phyloP scores from a whole-genome alignment of 2,888 invertebrate genomes.

The Tupiocoris notatus region DNA sequence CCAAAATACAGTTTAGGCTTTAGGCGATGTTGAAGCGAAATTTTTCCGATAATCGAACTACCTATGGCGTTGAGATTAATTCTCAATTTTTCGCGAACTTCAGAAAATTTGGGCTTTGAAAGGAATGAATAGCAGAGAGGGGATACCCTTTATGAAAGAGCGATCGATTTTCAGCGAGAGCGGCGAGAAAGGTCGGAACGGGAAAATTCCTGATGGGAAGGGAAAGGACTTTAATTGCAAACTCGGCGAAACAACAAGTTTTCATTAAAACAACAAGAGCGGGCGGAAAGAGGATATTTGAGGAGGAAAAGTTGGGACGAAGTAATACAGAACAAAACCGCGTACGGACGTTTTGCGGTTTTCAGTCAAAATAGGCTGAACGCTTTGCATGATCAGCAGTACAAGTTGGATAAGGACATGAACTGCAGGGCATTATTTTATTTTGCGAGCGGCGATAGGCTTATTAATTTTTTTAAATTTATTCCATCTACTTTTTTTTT shows the following conservation, averaged over 20 bases:
- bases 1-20: no score
- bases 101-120: not conserved
- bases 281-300: no score
- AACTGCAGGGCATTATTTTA: no score
- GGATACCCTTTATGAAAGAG: slow-evolving; percentile 21
- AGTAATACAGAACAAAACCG: not conserved
- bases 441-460: no score
- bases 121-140: not conserved
- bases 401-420: no score
- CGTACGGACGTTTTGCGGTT: not conserved
- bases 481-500: no score
- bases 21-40: no score
- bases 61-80: no score
- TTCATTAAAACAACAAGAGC: not conserved
- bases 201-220: not conserved
- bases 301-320: not conserved
- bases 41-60: no score
- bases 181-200: not conserved
- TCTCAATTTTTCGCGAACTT: not conserved
- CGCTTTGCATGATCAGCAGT: no score
- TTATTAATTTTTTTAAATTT: no score
- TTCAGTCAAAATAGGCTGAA: not conserved
- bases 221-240: slow-evolving; percentile 16
- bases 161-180: slow-evolving; percentile 14
- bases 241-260: not conserved